These are phyloP conservation scores for Piezodorus guildinii DNA, from an alignment of 1,140 invertebrate genomes.

Conservation along the genomic window DNA sequence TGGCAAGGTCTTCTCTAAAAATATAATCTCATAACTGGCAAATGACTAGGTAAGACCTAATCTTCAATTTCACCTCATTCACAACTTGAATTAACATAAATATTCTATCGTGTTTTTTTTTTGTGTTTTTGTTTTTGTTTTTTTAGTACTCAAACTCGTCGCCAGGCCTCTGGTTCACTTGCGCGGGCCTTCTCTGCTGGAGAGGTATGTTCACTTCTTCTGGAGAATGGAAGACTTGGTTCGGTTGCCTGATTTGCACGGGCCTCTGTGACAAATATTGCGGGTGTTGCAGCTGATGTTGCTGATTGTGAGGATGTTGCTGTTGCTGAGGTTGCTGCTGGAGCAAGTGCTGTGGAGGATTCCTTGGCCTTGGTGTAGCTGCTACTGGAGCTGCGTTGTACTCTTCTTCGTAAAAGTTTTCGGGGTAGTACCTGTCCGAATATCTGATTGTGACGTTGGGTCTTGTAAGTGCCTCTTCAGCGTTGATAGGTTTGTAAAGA, in stretches of 20 bases:
- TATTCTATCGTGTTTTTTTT: neutral
- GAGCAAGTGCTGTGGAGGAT: slow-evolving; percentile 15
- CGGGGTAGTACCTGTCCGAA: slow-evolving; percentile 51
- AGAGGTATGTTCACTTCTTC: slow-evolving; percentile 77
- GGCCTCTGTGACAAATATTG: neutral
- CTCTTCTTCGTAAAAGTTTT: slow-evolving; percentile 28
- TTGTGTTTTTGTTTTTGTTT: too few species aligned
- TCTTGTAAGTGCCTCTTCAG: slow-evolving; percentile 63
- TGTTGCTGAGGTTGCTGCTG: slow-evolving; percentile 13
- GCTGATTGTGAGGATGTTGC: slow-evolving; percentile 18
- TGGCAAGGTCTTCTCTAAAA: too few species aligned
- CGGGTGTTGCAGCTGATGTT: slow-evolving; percentile 8
- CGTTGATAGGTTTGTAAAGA: slow-evolving; percentile 75
- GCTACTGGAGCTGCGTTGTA: slow-evolving; percentile 17
- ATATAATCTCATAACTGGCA: too few species aligned
- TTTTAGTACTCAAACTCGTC: slow-evolving; percentile 19
- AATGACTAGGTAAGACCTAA: too few species aligned
- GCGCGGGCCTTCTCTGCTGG: slow-evolving; percentile 51
- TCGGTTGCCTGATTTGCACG: slow-evolving; percentile 9
- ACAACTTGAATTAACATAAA: neutral
- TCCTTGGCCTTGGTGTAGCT: slow-evolving; percentile 19
- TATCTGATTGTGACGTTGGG: slow-evolving; percentile 73
- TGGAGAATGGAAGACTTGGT: slow-evolving; percentile 58
- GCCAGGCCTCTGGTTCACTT: neutral
- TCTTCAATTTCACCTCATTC: too few species aligned